Base-by-base conservation (phyloP, 2,113 vertebrate genomes). In the Riparia riparia region DNA sequence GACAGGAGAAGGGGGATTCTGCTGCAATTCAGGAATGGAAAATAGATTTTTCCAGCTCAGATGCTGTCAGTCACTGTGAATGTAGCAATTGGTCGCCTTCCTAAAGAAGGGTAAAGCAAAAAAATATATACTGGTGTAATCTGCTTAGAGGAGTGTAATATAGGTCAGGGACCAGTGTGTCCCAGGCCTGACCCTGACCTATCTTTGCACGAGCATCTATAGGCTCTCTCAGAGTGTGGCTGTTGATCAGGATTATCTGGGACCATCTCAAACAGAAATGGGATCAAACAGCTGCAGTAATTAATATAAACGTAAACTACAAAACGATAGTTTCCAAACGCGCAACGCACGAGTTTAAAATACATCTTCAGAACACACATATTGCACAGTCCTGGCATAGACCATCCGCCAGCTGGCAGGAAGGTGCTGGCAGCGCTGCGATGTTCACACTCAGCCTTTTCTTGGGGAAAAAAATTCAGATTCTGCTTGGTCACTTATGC, bases 251-350 rank as follows among this genome's bases (percentile, higher is more conserved):
- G 72, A 95, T 96, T 96, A 86, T 88, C 76, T 82, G 7, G 68
- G 81, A 32, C 74, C 61, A 14, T 73, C 60, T 70, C 70, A 47
- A 91, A n/a, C 83, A 50, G 81, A 86, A 94, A 96, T 85, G 64
- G 79, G 91, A 73, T 91, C 76, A 94, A 94, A 42, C 82, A 94
- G 83, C 85, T 97, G 72, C 64, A 50, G 90, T 90, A 72, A 90
- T 97, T 73, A 95, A 72, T 95, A 12, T 14, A 42, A 84, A 66
- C 60, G 10, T 56, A 44, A 81, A 71, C 51, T 93, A 4, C 32
- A 7, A 41, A 93, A 65, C 12, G 14, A 78, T 17, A 19, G 44
- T 80, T 92, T 93, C 53, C 37, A 90, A 95, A 89, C 73, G 14
- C 76, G 34, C 70, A 56, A 71, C 94, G 63, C 56, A 28, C 6